Evolutionary conservation across 2,113 vertebrate genomes (phyloP).

Genomic region (Theristicus caerulescens): DNA sequence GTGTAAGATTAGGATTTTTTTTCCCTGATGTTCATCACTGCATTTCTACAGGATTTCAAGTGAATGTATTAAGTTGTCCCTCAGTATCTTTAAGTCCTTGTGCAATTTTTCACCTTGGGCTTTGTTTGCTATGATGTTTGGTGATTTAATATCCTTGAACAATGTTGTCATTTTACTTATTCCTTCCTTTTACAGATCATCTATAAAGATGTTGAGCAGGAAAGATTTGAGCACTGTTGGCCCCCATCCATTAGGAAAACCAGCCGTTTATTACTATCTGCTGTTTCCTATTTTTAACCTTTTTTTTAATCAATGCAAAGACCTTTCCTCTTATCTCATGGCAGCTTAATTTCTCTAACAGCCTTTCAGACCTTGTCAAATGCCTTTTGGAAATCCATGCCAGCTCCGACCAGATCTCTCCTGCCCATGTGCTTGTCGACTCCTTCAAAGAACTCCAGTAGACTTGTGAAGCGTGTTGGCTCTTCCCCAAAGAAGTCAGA

Average conservation of each 20-base stretch:
- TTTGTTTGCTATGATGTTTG: background rate
- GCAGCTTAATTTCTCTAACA: background rate
- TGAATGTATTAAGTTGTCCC: background rate
- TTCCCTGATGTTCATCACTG: background rate
- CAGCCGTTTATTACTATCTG: background rate
- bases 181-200: background rate
- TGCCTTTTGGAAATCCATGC: background rate
- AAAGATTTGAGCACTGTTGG: background rate
- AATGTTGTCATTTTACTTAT: background rate
- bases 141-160: background rate
- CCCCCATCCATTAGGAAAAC: background rate
- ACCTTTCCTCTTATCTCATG: background rate
- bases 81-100: background rate
- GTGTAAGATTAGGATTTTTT: background rate
- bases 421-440: background rate
- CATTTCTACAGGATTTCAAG: background rate
- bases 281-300: background rate
- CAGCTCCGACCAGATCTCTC: background rate
- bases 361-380: background rate
- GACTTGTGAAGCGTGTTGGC: constrained; percentile 16
- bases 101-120: background rate
- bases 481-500: background rate
- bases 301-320: background rate
- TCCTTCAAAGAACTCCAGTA: constrained; percentile 50
- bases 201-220: background rate